Evolutionary conservation across 1,140 invertebrate species (phyloP).

Genomic region (Dreissena polymorpha): DNA sequence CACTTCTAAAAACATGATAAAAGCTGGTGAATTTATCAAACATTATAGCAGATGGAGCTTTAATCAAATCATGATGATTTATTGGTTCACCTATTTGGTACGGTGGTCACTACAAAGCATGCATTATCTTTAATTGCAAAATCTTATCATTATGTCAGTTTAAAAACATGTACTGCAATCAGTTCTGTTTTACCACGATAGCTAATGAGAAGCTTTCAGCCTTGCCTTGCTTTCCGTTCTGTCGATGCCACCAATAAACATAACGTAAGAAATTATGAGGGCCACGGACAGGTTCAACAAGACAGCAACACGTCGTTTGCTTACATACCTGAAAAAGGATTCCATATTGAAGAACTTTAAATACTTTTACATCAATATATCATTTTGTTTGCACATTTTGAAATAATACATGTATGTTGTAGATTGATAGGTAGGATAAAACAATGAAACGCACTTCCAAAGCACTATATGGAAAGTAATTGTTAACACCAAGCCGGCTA

Average conservation of each 20-base stretch:
- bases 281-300: conserved; percentile 62
- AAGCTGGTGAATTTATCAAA: too few relatives aligned
- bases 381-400: background rate
- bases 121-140: background rate
- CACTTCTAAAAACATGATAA: too few relatives aligned
- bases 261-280: conserved; percentile 59
- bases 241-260: conserved; percentile 62
- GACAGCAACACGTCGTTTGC: conserved; percentile 34
- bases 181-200: background rate
- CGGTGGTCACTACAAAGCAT: too few relatives aligned
- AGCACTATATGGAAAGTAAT: background rate
- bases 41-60: too few relatives aligned
- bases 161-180: background rate
- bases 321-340: conserved; percentile 36
- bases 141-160: background rate
- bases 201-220: background rate
- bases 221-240: conserved; percentile 58
- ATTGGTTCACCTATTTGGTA: background rate
- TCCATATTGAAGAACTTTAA: too few relatives aligned
- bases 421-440: background rate
- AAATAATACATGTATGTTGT: too few relatives aligned
- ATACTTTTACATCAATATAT: background rate
- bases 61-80: too few relatives aligned
- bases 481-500: conserved; percentile 14
- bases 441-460: background rate